Percentiles rank a stretch among this genome's conserved stretches.
Evolutionary conservation across 35 echinoderm and acorn worm species (phyloP).

Genomic region (Holothuria glaberrima): DNA sequence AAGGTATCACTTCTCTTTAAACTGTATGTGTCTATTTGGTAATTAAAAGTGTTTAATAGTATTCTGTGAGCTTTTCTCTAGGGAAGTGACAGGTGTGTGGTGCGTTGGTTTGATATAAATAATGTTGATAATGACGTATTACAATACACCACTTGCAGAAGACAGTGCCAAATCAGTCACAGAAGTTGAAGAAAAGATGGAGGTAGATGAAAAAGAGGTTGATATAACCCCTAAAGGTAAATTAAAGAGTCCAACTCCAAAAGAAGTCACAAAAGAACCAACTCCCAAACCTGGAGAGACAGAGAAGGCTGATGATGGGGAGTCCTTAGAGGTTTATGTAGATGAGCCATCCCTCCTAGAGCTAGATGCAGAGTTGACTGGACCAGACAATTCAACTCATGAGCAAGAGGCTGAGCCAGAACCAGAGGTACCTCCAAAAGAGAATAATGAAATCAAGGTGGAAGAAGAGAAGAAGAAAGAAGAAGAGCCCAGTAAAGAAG

Average conservation of each 20-base stretch:
- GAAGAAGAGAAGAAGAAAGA: slow-evolving; percentile 39
- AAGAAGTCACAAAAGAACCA: slow-evolving; percentile 28
- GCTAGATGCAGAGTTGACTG: slow-evolving; percentile 86
- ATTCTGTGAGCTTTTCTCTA: slow-evolving; percentile 40
- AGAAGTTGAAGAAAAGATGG: slow-evolving; percentile 26
- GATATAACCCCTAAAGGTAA: slow-evolving; percentile 44
- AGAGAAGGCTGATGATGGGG: slow-evolving; percentile 71
- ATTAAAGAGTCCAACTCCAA: neutral
- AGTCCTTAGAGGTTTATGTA: slow-evolving; percentile 87
- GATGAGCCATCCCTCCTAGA: slow-evolving; percentile 85
- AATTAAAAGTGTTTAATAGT: slow-evolving; percentile 21
- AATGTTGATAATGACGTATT: slow-evolving; percentile 41
- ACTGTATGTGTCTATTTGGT: neutral
- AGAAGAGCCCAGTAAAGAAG: slow-evolving; percentile 8
- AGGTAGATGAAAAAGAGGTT: slow-evolving; percentile 25
- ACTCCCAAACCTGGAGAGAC: slow-evolving; percentile 42
- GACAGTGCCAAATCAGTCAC: neutral
- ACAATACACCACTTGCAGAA: slow-evolving; percentile 56
- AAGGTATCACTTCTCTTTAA: neutral
- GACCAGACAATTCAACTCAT: neutral
- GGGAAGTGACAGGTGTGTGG: slow-evolving; percentile 7
- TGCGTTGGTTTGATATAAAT: neutral
- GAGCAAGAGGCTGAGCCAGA: slow-evolving; percentile 29
- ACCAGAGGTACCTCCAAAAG: slow-evolving; percentile 22
- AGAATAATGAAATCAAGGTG: neutral